A percentile compares a stretch with the other conserved stretches of the same genome.
These are phyloP conservation scores for Ligdia adustata DNA, from an alignment of 2,888 invertebrate species.

Conservation along the genomic window DNA sequence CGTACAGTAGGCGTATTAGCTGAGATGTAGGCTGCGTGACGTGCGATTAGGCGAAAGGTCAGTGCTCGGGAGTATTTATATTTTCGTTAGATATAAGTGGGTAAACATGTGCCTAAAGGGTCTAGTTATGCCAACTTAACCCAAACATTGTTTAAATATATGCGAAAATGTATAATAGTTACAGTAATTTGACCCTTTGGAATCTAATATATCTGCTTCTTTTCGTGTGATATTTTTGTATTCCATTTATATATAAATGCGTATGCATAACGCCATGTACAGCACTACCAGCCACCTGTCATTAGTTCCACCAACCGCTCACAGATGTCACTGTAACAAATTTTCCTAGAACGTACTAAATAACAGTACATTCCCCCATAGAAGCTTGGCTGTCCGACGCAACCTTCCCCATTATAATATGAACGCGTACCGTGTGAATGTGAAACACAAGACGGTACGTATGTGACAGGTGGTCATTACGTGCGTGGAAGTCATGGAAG, in stretches of 20 bases:
- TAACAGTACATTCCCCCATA: neutral
- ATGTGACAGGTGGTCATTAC: conserved; percentile 29
- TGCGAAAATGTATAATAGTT: no score
- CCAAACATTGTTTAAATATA: no score
- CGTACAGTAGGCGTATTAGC: neutral
- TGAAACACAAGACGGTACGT: conserved; percentile 22
- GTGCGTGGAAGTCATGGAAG: no score
- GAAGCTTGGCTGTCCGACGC: neutral
- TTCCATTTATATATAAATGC: no score
- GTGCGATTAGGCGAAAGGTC: conserved; percentile 13
- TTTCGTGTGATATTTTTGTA: no score
- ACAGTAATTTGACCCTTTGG: no score
- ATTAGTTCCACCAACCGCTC: neutral
- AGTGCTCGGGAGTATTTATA: conserved; percentile 7
- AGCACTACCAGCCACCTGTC: neutral
- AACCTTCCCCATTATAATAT: conserved; percentile 23
- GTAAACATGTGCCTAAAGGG: no score
- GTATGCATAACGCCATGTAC: conserved; percentile 24
- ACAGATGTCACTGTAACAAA: conserved; percentile 17
- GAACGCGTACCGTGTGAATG: conserved; percentile 24
- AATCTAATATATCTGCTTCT: no score
- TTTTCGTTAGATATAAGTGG: no score
- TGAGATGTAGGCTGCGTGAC: conserved; percentile 9
- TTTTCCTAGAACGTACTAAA: neutral
- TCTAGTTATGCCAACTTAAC: no score